Base-by-base conservation (phyloP, 2,113 vertebrate species). In the Elephantulus edwardii region DNA sequence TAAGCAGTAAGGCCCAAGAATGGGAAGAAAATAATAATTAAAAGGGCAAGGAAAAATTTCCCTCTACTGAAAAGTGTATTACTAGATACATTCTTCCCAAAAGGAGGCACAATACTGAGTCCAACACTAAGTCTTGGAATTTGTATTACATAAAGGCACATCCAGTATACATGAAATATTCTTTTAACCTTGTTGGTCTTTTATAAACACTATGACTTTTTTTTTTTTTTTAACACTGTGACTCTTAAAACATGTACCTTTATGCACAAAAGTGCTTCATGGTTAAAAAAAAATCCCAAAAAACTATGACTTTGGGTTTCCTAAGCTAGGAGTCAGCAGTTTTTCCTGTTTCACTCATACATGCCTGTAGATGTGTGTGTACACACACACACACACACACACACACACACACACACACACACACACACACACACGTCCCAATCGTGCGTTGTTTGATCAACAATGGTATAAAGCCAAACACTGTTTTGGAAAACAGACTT, bases 221-320 rank as follows among this genome's bases (percentile, higher is more conserved):
- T n/a, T n/a, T n/a, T n/a, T n/a, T n/a, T n/a, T n/a, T n/a, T n/a
- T n/a, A n/a, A n/a, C n/a, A n/a, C n/a, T n/a, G n/a, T n/a, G 46
- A 88, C 30, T 79, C 76, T 88, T 85, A 77, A 91, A 91, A 93
- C n/a, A 66, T 86, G 40, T 74, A 92, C 48, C 77, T 95, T 92
- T 44, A 75, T 1, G 14, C 26, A 91, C 71, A 26, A 82, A 8
- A 60, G 93, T 90, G 85, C 85, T 89, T 89, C 40, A 38, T 48
- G n/a, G 83, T n/a, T 83, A 78, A 81, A 68, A 92, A 90, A 91
- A 87, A 38, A 52, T 54, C n/a, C n/a, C n/a, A n/a, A n/a, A n/a
- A n/a, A n/a, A n/a, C n/a, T n/a, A n/a, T 77, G n/a, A 56, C 94
- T 94, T 85, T 91, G 82, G 87, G 48, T 84, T 92, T 89, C 82